A percentile compares a stretch with the other conserved stretches of the same genome.
Conservation (phyloP, 2,797 vertebrate species). For the Melanotaenia boesemani region DNA sequence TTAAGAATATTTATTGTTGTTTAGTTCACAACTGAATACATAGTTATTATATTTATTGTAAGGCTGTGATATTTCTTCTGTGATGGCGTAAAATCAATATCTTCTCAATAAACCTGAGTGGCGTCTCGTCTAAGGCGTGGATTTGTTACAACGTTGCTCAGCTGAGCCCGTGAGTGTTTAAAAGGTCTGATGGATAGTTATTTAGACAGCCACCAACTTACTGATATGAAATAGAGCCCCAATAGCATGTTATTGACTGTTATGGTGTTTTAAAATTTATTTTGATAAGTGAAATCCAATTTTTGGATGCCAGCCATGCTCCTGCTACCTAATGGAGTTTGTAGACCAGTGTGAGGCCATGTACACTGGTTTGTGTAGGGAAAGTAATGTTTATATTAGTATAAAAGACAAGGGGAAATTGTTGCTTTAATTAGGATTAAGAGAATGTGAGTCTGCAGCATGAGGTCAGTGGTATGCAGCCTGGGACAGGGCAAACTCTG, state of each 20-base stretch:
- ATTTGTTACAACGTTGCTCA: constrained; percentile 66
- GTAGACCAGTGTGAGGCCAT: constrained; percentile 14
- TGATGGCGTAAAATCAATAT: constrained; percentile 81
- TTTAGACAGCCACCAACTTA: constrained; percentile 75
- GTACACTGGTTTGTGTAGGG: constrained; percentile 30
- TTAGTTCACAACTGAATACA: constrained; percentile 75
- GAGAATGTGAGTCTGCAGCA: constrained; percentile 33
- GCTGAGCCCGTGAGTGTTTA: constrained; percentile 59
- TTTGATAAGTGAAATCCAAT: constrained; percentile 77
- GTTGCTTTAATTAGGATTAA: constrained; percentile 40
- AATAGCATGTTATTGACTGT: constrained; percentile 75
- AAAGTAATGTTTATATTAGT: constrained; percentile 25
- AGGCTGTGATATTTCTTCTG: constrained; percentile 73
- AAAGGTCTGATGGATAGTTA: constrained; percentile 69
- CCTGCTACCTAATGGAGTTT: constrained; percentile 46
- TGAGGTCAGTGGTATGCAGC: constrained; percentile 58
- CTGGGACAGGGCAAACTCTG: constrained; percentile 51
- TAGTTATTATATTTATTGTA: constrained; percentile 74
- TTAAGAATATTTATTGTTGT: constrained; percentile 81
- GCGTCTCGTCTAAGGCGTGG: constrained; percentile 50
- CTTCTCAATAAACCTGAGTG: constrained; percentile 83
- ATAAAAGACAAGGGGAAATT: constrained; percentile 23
- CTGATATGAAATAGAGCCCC: constrained; percentile 75
- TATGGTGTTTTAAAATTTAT: constrained; percentile 77
- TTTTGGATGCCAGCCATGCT: constrained; percentile 62